Conservation (phyloP, 2,888 invertebrate species). For the Penaeus monodon region DNA sequence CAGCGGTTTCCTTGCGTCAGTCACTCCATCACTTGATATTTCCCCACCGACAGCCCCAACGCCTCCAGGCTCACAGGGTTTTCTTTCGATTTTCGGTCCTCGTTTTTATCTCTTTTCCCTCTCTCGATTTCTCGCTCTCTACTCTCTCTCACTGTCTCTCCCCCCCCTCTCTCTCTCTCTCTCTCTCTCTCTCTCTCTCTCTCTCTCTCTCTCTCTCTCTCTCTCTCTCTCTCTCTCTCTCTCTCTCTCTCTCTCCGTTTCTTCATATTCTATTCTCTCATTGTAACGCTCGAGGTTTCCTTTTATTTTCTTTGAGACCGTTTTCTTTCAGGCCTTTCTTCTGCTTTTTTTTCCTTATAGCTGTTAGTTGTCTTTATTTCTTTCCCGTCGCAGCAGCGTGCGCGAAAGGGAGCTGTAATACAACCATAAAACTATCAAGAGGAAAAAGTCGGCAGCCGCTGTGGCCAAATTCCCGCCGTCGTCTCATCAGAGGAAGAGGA, state of each 20-base stretch:
- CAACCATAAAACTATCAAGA: too few relatives aligned
- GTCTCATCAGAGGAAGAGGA: too few relatives aligned
- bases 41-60: slow-evolving; percentile 53
- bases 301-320: too few relatives aligned
- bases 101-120: not conserved
- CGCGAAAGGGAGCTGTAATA: too few relatives aligned
- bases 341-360: too few relatives aligned
- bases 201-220: not conserved
- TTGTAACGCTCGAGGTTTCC: not conserved
- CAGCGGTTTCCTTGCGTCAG: slow-evolving; percentile 55
- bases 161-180: not conserved
- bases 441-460: too few relatives aligned
- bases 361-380: too few relatives aligned
- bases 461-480: too few relatives aligned
- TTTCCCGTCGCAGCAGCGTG: too few relatives aligned
- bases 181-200: not conserved
- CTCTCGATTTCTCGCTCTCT: not conserved
- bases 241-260: slow-evolving; percentile 11
- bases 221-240: not conserved
- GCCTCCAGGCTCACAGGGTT: slow-evolving; percentile 23
- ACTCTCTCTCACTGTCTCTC: not conserved
- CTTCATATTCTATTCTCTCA: not conserved
- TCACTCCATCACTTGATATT: slow-evolving; percentile 60
- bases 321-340: too few relatives aligned
- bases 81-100: not conserved